Evolutionary conservation across 2,113 vertebrate genomes (phyloP).

Genomic region (Taurulus bubalis): DNA sequence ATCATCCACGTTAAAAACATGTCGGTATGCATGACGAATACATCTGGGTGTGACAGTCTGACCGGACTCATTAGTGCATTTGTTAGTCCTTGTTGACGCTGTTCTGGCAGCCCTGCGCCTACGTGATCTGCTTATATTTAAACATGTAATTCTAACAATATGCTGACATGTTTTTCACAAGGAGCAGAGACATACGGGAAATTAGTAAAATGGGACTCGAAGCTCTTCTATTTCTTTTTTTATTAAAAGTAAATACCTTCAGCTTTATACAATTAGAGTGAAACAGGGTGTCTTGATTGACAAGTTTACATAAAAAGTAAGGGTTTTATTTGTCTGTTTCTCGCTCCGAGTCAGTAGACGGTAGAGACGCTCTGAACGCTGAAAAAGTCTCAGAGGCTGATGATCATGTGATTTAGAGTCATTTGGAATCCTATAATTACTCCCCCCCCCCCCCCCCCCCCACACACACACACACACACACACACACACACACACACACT

Average conservation of each 20-base stretch:
- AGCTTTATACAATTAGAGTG: not conserved
- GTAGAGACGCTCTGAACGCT: not conserved
- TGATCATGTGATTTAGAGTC: not conserved
- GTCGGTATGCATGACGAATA: not conserved
- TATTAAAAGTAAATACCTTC: not conserved
- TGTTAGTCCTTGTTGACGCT: no score
- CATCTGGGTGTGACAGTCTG: not conserved
- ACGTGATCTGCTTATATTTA: no score
- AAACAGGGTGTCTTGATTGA: not conserved
- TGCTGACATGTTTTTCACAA: no score
- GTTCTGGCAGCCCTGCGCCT: no score
- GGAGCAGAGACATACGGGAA: no score
- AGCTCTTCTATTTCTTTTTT: no score
- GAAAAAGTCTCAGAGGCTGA: not conserved
- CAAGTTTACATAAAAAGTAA: not conserved
- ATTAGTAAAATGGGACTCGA: no score
- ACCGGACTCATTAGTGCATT: not conserved
- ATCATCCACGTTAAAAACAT: not conserved
- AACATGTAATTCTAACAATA: no score
- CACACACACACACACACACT: not conserved
- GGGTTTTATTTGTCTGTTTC: not conserved
- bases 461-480: constrained; percentile 2
- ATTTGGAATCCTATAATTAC: constrained; percentile 12
- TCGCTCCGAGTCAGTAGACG: not conserved
- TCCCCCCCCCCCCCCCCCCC: no score